phyloP scores from a whole-genome alignment of 2,888 invertebrate species.

The Deilephila porcellus region DNA sequence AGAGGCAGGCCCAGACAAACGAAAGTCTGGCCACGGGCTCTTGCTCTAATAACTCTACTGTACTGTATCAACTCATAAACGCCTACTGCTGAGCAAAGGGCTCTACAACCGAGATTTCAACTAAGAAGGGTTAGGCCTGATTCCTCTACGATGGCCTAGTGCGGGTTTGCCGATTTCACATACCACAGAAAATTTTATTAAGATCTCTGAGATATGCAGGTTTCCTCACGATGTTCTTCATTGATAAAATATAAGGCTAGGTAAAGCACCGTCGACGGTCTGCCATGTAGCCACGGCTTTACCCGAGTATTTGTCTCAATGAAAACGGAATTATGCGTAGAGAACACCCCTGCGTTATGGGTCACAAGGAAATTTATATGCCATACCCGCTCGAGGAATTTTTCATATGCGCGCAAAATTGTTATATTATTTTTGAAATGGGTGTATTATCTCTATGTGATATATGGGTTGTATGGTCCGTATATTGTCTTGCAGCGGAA shows the following conservation, averaged over 20 bases:
- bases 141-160: too few relatives aligned
- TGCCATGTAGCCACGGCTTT: conserved; percentile 42
- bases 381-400: conserved; percentile 66
- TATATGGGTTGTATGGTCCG: conserved; percentile 17
- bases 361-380: conserved; percentile 71
- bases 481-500: conserved; percentile 14
- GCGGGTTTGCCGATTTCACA: too few relatives aligned
- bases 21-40: too few relatives aligned
- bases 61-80: too few relatives aligned
- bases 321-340: conserved; percentile 77
- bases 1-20: too few relatives aligned
- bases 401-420: conserved; percentile 69
- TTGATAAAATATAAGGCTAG: background rate
- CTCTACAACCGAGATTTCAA: too few relatives aligned
- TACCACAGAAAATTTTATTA: too few relatives aligned
- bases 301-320: conserved; percentile 83
- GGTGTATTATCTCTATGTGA: conserved; percentile 31
- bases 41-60: too few relatives aligned
- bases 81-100: too few relatives aligned
- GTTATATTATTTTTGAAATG: conserved; percentile 66
- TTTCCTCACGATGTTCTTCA: background rate
- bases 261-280: background rate
- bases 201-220: too few relatives aligned
- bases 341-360: conserved; percentile 64
- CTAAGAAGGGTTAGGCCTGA: too few relatives aligned